These are phyloP conservation scores for Panzeria rudis DNA, from an alignment of 2,888 invertebrate species.

Conservation along the genomic window DNA sequence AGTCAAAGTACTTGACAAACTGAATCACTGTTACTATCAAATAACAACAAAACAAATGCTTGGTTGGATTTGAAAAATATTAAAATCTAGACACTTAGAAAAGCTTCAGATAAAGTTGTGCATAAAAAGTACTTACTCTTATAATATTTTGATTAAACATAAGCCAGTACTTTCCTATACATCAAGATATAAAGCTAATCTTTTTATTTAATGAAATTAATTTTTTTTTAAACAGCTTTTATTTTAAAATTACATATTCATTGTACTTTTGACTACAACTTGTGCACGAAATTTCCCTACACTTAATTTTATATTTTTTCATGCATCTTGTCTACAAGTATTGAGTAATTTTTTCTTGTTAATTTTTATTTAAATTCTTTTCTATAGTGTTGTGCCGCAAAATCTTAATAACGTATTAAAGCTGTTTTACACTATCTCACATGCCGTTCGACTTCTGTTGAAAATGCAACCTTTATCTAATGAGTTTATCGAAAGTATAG, in stretches of 20 bases:
- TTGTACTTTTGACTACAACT: not conserved
- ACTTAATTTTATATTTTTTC: conserved; percentile 35
- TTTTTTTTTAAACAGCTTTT: not conserved
- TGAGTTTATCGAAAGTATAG: too few species aligned
- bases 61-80: conserved; percentile 49
- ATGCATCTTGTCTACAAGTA: conserved; percentile 26
- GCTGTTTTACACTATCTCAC: too few species aligned
- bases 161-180: conserved; percentile 1
- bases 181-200: not conserved
- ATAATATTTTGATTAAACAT: conserved; percentile 13
- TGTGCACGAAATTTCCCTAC: conserved; percentile 31
- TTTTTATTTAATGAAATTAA: conserved; percentile 16
- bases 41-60: conserved; percentile 51
- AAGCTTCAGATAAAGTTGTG: conserved; percentile 49
- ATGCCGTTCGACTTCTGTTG: too few species aligned
- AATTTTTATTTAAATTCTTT: not conserved
- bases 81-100: conserved; percentile 60
- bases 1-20: conserved; percentile 71
- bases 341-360: conserved; percentile 26
- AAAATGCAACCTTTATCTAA: too few species aligned
- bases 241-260: conserved; percentile 1
- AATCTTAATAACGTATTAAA: conserved; percentile 48
- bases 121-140: not conserved
- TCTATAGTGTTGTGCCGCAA: conserved; percentile 16
- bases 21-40: conserved; percentile 67